A percentile compares a stretch with the other conserved stretches of the same genome.
These are phyloP conservation scores for Hydropsyche betteni DNA, from an alignment of 2,888 invertebrate species.

Conservation along the genomic window DNA sequence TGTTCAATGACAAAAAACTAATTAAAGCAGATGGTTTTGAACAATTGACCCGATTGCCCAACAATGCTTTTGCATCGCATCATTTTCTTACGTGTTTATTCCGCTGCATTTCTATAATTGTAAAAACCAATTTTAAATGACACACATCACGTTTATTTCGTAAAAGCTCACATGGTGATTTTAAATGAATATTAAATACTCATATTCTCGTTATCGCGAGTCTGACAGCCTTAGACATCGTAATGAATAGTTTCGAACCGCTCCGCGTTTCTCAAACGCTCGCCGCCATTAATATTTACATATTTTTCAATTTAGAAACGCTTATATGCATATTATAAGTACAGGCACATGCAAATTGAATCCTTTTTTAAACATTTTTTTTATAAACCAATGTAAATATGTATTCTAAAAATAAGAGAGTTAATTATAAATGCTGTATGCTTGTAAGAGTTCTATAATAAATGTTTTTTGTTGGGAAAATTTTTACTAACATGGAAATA, in stretches of 20 bases:
- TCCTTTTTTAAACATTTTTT: too few species aligned
- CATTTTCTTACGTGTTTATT: too few species aligned
- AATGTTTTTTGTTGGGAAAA: too few species aligned
- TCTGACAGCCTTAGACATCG: conserved; percentile 36
- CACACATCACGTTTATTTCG: conserved; percentile 29
- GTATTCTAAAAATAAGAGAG: not conserved
- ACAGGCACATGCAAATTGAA: too few species aligned
- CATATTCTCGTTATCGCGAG: conserved; percentile 37
- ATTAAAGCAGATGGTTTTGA: too few species aligned
- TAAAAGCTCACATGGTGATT: conserved; percentile 40
- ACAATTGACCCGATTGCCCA: too few species aligned
- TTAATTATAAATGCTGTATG: too few species aligned
- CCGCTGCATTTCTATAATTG: not conserved
- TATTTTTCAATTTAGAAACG: conserved; percentile 22
- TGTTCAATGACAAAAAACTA: too few species aligned
- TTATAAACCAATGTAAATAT: not conserved
- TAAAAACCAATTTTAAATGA: conserved; percentile 25
- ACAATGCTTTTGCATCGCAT: too few species aligned
- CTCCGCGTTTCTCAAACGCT: conserved; percentile 29
- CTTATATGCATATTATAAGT: not conserved
- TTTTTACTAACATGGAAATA: too few species aligned
- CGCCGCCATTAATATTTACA: conserved; percentile 29
- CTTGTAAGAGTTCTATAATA: too few species aligned
- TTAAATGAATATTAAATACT: conserved; percentile 42
- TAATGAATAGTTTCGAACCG: conserved; percentile 35